Conservation (phyloP, 2,113 vertebrate species). For the Petroica traversi region DNA sequence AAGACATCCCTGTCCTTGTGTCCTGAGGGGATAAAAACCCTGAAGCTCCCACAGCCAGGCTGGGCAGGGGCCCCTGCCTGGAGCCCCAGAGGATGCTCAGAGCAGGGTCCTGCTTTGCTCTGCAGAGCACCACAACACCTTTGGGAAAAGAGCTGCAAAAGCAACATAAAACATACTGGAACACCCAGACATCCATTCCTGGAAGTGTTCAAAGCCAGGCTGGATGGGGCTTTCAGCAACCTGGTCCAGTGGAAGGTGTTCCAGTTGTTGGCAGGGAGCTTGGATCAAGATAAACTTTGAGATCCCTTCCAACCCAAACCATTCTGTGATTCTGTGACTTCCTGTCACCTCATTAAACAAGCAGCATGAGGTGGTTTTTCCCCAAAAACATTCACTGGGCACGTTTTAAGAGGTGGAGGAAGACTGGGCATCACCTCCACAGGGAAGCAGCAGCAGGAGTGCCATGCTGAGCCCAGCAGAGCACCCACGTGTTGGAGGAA, state of each 20-base stretch:
- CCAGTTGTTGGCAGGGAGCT: neutral
- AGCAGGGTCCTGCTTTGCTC: neutral
- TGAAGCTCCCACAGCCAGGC: accelerated
- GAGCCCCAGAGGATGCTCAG: neutral
- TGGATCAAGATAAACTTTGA: neutral
- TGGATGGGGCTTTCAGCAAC: neutral
- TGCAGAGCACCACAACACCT: neutral
- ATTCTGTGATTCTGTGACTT: neutral
- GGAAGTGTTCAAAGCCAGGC: neutral
- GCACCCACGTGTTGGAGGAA: accelerated
- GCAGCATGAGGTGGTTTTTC: neutral
- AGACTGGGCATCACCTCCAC: neutral
- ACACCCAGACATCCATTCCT: neutral
- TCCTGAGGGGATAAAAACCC: neutral
- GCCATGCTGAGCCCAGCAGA: neutral
- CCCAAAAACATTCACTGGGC: neutral
- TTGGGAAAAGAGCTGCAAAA: neutral
- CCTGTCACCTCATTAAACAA: neutral
- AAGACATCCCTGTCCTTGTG: no score
- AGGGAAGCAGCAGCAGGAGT: neutral
- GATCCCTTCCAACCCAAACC: neutral
- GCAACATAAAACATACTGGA: accelerated
- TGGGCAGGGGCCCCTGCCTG: neutral
- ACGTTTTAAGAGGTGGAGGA: accelerated
- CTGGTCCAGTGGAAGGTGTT: neutral